Evolutionary conservation across 2,113 vertebrate genomes (phyloP).

Genomic region (Larimichthys polyactis): DNA sequence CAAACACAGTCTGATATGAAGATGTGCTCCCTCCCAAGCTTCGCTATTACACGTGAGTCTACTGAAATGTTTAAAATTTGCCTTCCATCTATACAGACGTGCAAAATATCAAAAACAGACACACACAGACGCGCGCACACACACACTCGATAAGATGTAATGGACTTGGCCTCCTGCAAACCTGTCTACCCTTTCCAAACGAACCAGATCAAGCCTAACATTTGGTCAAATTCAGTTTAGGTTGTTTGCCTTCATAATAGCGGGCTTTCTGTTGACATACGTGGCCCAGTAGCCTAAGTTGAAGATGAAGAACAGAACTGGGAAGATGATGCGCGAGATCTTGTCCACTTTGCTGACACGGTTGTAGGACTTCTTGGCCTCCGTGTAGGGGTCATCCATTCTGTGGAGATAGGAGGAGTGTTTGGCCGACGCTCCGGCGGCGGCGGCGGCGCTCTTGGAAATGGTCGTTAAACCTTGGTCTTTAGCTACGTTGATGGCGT

Average conservation of each 20-base stretch:
- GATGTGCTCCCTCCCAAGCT: slow-evolving; percentile 50
- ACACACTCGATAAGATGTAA: slow-evolving; percentile 61
- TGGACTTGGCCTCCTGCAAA: slow-evolving; percentile 72
- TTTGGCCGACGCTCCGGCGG: slow-evolving; percentile 82
- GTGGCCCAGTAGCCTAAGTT: slow-evolving; percentile 99
- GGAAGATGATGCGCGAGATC: slow-evolving; percentile 99
- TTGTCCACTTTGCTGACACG: slow-evolving; percentile 99
- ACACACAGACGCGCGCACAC: slow-evolving; percentile 37
- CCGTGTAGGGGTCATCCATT: slow-evolving; percentile 91
- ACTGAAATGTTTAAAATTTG: slow-evolving; percentile 55
- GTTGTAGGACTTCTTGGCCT: slow-evolving; percentile 97
- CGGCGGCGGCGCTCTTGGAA: slow-evolving; percentile 89
- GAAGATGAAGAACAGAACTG: slow-evolving; percentile 98
- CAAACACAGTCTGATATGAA: slow-evolving; percentile 60
- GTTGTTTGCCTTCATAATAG: slow-evolving; percentile 93
- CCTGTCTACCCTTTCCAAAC: slow-evolving; percentile 43
- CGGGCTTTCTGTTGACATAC: slow-evolving; percentile 96
- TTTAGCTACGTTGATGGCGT: slow-evolving; percentile 94
- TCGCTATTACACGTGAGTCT: slow-evolving; percentile 52
- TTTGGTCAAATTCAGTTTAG: slow-evolving; percentile 85
- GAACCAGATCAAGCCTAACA: slow-evolving; percentile 52
- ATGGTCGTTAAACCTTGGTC: slow-evolving; percentile 94
- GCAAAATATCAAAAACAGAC: slow-evolving; percentile 74
- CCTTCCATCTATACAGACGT: slow-evolving; percentile 75
- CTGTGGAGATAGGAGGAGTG: slow-evolving; percentile 71